Conservation (phyloP, 2,113 vertebrate genomes). For the Oreochromis tanganicae region DNA sequence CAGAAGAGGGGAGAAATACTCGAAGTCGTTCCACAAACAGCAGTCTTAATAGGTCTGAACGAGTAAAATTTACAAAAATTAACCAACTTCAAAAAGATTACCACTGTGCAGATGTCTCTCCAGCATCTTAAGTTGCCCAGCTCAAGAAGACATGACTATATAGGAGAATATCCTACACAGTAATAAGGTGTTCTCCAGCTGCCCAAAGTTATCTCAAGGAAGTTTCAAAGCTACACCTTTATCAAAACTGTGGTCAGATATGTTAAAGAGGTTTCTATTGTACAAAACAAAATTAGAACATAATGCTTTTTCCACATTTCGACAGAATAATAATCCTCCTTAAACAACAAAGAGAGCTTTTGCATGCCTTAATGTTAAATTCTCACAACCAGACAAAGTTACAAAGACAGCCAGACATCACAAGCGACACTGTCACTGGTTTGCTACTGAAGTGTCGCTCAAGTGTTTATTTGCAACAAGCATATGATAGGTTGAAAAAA, state of each 20-base stretch:
- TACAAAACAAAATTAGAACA: not conserved
- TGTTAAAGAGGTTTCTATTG: not conserved
- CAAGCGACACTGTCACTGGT: not conserved
- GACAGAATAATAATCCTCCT: not conserved
- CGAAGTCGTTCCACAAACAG: not conserved
- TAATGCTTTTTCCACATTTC: not conserved
- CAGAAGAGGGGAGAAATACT: not conserved
- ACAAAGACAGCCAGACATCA: not conserved
- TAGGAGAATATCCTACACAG: not conserved
- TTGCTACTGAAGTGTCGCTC: not conserved
- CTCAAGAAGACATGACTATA: not conserved
- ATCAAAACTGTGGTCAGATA: not conserved
- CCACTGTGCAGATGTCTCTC: not conserved
- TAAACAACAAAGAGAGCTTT: not conserved
- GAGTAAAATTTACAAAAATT: not conserved
- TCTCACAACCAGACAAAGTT: not conserved
- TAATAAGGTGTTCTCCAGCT: not conserved
- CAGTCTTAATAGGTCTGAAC: not conserved
- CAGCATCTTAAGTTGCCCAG: not conserved
- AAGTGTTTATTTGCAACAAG: not conserved
- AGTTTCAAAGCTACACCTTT: not conserved
- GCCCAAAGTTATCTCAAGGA: not conserved
- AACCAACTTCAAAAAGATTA: not conserved
- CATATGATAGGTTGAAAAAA: not conserved
- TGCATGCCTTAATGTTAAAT: not conserved